These are phyloP conservation scores for Pelusios castaneus DNA, from an alignment of 2,113 vertebrate genomes.

Conservation along the genomic window DNA sequence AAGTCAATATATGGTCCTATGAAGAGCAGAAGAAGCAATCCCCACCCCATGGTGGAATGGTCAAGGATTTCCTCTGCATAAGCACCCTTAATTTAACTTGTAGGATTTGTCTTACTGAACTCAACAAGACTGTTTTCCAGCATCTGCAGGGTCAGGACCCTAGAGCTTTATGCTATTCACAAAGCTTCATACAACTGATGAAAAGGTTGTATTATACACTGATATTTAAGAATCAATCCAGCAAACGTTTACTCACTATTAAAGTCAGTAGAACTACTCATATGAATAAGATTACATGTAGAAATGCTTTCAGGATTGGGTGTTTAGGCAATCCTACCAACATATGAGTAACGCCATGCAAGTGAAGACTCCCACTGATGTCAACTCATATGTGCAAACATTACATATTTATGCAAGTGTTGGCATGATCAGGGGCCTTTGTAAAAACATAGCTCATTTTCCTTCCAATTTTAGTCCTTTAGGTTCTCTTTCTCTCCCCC, in stretches of 20 bases:
- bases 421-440: background rate
- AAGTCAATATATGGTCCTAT: background rate
- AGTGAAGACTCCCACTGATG: background rate
- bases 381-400: background rate
- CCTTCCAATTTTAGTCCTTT: background rate
- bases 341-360: background rate
- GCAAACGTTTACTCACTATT: constrained; percentile 2
- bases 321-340: background rate
- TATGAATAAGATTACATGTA: background rate
- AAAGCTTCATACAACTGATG: constrained; percentile 42
- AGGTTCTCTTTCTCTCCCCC: too few relatives aligned
- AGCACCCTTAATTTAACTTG: background rate
- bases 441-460: background rate
- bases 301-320: background rate
- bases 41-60: background rate
- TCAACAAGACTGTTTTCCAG: background rate
- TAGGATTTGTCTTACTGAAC: constrained; percentile 15
- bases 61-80: background rate
- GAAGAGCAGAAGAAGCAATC: background rate
- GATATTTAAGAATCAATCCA: constrained; percentile 23
- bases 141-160: constrained; percentile 23
- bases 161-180: background rate
- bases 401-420: background rate
- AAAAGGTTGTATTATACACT: constrained; percentile 28
- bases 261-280: background rate